Evolutionary conservation across 2,888 invertebrate genomes (phyloP).

Genomic region (Dasysyrphus tricinctus): DNA sequence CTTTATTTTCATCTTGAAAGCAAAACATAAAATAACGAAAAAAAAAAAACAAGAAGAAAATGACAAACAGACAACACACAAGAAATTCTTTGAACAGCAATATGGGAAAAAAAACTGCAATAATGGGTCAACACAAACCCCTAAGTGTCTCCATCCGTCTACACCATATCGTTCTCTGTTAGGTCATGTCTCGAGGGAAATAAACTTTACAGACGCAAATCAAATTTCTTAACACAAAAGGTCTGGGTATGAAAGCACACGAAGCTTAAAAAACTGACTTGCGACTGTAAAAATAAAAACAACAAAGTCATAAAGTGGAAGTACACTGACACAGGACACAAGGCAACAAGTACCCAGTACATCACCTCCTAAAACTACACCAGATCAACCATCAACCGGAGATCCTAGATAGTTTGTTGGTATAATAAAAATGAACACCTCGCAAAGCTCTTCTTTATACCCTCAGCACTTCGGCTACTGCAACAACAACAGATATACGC

Average conservation of each 20-base stretch:
- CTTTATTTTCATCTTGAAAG: neutral
- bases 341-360: slow-evolving; percentile 57
- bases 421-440: slow-evolving; percentile 69
- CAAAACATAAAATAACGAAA: neutral
- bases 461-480: neutral
- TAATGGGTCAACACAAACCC: slow-evolving; percentile 43
- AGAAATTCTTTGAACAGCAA: neutral
- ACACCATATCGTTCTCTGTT: neutral
- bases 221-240: slow-evolving; percentile 46
- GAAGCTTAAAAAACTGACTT: neutral
- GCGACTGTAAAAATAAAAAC: slow-evolving; percentile 19
- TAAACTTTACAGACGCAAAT: slow-evolving; percentile 57
- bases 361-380: neutral
- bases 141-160: slow-evolving; percentile 48
- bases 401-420: slow-evolving; percentile 69
- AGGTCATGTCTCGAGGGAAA: slow-evolving; percentile 37
- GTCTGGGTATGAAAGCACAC: neutral
- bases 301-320: slow-evolving; percentile 47
- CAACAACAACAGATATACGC: slow-evolving; percentile 15
- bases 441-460: slow-evolving; percentile 14
- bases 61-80: neutral
- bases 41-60: neutral
- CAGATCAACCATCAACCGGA: slow-evolving; percentile 64
- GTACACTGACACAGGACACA: slow-evolving; percentile 34
- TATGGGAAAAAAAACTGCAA: slow-evolving; percentile 14